A percentile compares a stretch with the other conserved stretches of the same genome.
Conservation (phyloP, 2,888 invertebrate species). For the Entomobrya proxima region DNA sequence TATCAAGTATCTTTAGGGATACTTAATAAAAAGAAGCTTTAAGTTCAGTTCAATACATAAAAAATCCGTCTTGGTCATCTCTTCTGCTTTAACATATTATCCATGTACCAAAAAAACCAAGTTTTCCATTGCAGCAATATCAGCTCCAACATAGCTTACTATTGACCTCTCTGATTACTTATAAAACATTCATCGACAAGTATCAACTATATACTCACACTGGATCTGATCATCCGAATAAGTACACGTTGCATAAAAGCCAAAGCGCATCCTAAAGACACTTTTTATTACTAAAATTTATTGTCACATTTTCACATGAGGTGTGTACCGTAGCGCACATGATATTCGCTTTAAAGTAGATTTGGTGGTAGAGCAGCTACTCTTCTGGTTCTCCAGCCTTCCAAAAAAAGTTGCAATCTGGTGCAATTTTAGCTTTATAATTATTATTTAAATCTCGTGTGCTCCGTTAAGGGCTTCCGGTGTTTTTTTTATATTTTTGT, state of each 20-base stretch:
- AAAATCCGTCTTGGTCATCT: slow-evolving; percentile 8
- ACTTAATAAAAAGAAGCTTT: slow-evolving; percentile 15
- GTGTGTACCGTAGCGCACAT: slow-evolving; percentile 29
- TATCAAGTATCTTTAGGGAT: no score
- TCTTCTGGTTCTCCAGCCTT: not conserved
- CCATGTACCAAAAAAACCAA: not conserved
- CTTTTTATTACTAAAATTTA: not conserved
- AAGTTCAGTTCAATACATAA: not conserved
- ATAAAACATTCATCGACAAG: no score
- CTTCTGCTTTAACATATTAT: not conserved
- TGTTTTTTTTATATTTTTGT: slow-evolving; percentile 9
- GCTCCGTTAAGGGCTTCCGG: not conserved
- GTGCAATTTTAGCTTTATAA: not conserved
- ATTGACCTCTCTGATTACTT: no score
- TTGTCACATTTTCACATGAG: slow-evolving; percentile 47
- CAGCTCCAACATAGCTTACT: not conserved
- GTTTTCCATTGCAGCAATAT: slow-evolving; percentile 20
- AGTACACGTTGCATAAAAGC: slow-evolving; percentile 51
- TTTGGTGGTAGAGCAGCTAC: not conserved
- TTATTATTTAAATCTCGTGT: not conserved
- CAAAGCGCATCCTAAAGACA: not conserved
- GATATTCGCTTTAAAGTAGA: not conserved
- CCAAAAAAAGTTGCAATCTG: slow-evolving; percentile 17
- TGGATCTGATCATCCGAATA: slow-evolving; percentile 8
- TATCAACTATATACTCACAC: not conserved